Percentiles rank a stretch among this genome's conserved stretches.
phyloP scores from a whole-genome alignment of 1,140 invertebrate genomes.

The Apis dorsata region DNA sequence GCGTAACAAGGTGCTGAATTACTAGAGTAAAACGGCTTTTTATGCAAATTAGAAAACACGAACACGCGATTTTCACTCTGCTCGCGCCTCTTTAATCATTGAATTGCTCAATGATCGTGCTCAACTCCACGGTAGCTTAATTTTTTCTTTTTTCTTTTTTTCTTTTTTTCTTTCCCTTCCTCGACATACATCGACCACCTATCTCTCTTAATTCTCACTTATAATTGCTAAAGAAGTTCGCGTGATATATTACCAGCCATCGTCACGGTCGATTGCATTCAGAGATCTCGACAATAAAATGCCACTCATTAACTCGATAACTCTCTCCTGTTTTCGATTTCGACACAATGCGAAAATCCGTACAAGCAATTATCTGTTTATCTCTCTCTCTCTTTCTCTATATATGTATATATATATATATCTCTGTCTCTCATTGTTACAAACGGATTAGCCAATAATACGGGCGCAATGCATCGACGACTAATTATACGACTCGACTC shows the following conservation, averaged over 20 bases:
- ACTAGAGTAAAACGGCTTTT: background rate
- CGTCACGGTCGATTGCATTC: background rate
- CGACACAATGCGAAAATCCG: slow-evolving; percentile 1
- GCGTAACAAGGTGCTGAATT: too few relatives aligned
- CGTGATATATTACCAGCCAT: background rate
- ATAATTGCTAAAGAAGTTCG: slow-evolving; percentile 4
- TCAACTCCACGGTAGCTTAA: background rate
- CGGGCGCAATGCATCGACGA: background rate
- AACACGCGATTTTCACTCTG: background rate
- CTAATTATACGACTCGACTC: background rate
- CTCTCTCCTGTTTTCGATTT: background rate
- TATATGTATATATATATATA: background rate
- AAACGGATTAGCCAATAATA: slow-evolving; percentile 14
- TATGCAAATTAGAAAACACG: background rate
- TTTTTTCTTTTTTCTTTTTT: background rate
- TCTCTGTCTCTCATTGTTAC: background rate
- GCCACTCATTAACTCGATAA: background rate
- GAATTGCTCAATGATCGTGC: background rate
- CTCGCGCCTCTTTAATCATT: background rate
- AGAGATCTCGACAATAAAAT: slow-evolving; percentile 15
- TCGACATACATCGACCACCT: background rate
- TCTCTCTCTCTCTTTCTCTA: background rate
- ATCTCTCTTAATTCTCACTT: background rate
- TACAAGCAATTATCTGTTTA: background rate
- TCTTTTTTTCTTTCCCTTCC: background rate